A percentile compares a stretch with the other conserved stretches of the same genome.
These are phyloP conservation scores for Lingula anatina DNA, from an alignment of 2,888 invertebrate genomes.

Conservation along the genomic window DNA sequence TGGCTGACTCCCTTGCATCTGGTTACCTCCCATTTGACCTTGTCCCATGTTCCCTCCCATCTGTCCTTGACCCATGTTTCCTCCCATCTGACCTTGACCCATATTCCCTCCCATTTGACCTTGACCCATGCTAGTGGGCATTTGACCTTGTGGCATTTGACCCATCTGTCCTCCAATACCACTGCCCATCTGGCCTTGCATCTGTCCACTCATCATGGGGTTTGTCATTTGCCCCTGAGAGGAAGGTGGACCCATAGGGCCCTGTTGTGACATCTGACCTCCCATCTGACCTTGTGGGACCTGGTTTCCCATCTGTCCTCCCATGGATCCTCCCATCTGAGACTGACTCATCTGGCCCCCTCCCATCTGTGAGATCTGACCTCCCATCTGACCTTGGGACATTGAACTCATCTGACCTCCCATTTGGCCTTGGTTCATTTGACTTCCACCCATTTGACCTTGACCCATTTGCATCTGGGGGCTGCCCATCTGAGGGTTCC, in stretches of 20 bases:
- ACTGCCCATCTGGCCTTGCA: conserved; percentile 20
- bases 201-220: conserved; percentile 17
- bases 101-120: conserved; percentile 15
- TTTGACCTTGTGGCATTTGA: conserved; percentile 6
- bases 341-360: not conserved
- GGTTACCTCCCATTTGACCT: too few relatives aligned
- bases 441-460: conserved; percentile 14
- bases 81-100: too few relatives aligned
- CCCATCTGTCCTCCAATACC: conserved; percentile 13
- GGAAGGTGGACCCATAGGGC: conserved; percentile 4
- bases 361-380: too few relatives aligned
- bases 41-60: too few relatives aligned
- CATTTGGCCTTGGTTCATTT: conserved; percentile 10
- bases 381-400: conserved; percentile 14
- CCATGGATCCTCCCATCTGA: not conserved
- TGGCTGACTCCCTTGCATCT: too few relatives aligned
- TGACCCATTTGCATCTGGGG: too few relatives aligned
- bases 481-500: too few relatives aligned
- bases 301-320: not conserved
- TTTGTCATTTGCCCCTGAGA: conserved; percentile 9
- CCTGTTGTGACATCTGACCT: too few relatives aligned
- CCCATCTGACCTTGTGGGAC: not conserved
- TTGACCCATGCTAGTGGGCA: conserved; percentile 5
- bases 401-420: conserved; percentile 3
- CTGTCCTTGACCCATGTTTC: too few relatives aligned